Base-by-base conservation (phyloP, 2,888 invertebrate genomes). In the Ceriagrion tenellum region DNA sequence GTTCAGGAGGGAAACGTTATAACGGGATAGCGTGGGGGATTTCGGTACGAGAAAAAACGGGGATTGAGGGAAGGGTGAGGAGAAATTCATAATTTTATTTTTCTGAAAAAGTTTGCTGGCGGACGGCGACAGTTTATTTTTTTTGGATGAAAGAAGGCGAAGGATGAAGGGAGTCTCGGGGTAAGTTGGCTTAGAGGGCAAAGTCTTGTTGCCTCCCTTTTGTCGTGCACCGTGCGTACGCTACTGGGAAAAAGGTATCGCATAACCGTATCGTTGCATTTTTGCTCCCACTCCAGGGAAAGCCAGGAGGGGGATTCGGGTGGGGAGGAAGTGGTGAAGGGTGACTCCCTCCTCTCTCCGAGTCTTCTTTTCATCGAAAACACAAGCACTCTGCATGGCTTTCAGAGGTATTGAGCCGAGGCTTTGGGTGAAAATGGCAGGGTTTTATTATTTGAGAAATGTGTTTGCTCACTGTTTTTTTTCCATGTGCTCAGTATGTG, bases 381-480 rank as follows among this genome's bases (percentile, higher is more conserved):
- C 89, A 89, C 23, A 20, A 81, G 89, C 89, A 89, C 89, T 89
- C 89, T 55, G 55, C 89, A 89, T 89, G 88, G 89, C 89, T 89
- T 89, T 89, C 89, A 89, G 89, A 89, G 89, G 89, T 89, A 89
- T 89, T 88, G 47, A 88, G 88, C 47, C 89, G 55, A n/a, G 35
- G 47, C 89, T 89, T 26, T 47, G 89, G 47, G 89, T 26, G 89
- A 89, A 89, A 89, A 89, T n/a, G 55, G 89, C 35, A n/a, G 23
- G 55, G 55, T 55, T 89, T 89, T 89, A 55, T 89, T 55, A 55
- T 55, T 55, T 89, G 89, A 55, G 89, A 26, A 55, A 47, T 89
- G 47, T 81, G 74, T 81, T 81, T 81, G 74, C 18, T 23, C 74
- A 2, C 26, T 20, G 18, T 59, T 59, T 47, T 89, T 89, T 88